phyloP scores from a whole-genome alignment of 2,888 invertebrate species.

The Eudasyphora cyanicolor region DNA sequence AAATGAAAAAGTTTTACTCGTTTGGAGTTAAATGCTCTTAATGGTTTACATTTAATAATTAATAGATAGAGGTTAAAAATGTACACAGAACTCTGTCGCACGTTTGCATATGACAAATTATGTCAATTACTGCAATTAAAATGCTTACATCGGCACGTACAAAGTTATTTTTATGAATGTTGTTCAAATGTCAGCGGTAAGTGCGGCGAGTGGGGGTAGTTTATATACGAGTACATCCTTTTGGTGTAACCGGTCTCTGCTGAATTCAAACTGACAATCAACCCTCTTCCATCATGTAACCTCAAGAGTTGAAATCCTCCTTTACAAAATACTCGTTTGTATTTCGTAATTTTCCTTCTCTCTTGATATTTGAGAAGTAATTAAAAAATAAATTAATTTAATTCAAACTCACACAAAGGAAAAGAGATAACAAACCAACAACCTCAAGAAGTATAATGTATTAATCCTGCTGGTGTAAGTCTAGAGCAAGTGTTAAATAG shows the following conservation, averaged over 20 bases:
- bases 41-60: not conserved
- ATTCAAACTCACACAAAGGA: not conserved
- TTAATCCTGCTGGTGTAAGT: not conserved
- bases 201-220: too few species aligned
- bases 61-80: not conserved
- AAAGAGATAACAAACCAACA: not conserved
- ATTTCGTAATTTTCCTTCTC: not conserved
- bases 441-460: not conserved
- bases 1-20: slow-evolving; percentile 12
- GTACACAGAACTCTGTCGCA: not conserved
- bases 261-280: too few species aligned
- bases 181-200: too few species aligned
- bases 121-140: too few species aligned
- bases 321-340: too few species aligned
- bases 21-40: not conserved
- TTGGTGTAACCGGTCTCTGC: too few species aligned
- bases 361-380: slow-evolving; percentile 37
- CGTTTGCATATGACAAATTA: too few species aligned
- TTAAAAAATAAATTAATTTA: slow-evolving; percentile 37
- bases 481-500: slow-evolving; percentile 33
- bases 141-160: not conserved
- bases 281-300: too few species aligned
- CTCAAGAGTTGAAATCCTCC: too few species aligned
- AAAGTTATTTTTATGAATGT: too few species aligned
- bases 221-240: not conserved